Percentiles rank a stretch among this genome's conserved stretches.
Conservation (phyloP, 2,797 vertebrate species). For the Bovichtus diacanthus region DNA sequence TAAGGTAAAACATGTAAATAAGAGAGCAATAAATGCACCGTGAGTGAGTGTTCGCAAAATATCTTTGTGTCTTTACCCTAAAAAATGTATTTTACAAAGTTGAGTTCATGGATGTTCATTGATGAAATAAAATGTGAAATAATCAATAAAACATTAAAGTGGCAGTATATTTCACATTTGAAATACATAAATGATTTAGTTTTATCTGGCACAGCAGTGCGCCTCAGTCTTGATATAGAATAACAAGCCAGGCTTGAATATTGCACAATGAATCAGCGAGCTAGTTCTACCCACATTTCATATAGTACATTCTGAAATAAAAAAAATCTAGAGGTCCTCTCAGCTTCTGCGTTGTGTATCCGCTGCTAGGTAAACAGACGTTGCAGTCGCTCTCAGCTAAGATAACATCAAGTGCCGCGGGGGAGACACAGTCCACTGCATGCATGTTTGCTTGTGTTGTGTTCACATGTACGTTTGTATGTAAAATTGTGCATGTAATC, state of each 20-base stretch:
- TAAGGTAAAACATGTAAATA: background rate
- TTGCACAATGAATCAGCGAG: background rate
- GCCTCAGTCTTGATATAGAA: slow-evolving; percentile 2
- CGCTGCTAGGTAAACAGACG: slow-evolving; percentile 23
- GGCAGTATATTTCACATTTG: background rate
- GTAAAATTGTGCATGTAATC: slow-evolving; percentile 27
- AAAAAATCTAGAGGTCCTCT: slow-evolving; percentile 23
- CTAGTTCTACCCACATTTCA: slow-evolving; percentile 8
- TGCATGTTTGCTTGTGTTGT: slow-evolving; percentile 1
- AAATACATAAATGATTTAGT: background rate
- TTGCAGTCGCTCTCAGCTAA: slow-evolving; percentile 2
- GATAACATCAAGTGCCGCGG: slow-evolving; percentile 49
- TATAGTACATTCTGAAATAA: slow-evolving; percentile 1
- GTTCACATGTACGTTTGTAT: slow-evolving; percentile 10
- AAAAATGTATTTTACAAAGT: background rate
- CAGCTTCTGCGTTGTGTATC: slow-evolving; percentile 15
- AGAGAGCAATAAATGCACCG: background rate
- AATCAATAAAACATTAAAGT: too few relatives aligned
- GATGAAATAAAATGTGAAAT: background rate
- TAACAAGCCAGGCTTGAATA: slow-evolving; percentile 15
- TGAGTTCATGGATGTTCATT: background rate
- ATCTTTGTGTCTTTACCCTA: background rate
- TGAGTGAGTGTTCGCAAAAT: background rate
- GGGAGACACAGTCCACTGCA: slow-evolving; percentile 47
- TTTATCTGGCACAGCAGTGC: slow-evolving; percentile 10